A percentile compares a stretch with the other conserved stretches of the same genome.
Evolutionary conservation across 2,888 invertebrate species (phyloP).

Genomic region (Cordylochernes scorpioides): DNA sequence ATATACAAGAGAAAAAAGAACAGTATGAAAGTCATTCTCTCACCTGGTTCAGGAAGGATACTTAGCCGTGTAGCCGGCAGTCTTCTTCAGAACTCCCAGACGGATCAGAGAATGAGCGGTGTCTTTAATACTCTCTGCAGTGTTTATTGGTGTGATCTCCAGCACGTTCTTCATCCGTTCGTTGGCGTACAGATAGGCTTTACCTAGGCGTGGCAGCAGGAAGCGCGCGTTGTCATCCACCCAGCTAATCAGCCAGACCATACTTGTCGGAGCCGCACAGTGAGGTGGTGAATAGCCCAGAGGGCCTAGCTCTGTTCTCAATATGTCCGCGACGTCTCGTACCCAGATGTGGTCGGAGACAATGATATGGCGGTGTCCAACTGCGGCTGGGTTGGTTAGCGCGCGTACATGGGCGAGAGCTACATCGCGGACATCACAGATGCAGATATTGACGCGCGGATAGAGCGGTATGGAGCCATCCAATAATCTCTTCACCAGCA

Average conservation of each 20-base stretch:
- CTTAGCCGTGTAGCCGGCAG: constrained; percentile 14
- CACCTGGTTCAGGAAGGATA: too few relatives aligned
- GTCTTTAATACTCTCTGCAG: constrained; percentile 23
- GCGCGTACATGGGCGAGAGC: constrained; percentile 21
- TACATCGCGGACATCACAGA: constrained; percentile 22
- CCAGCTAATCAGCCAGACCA: constrained; percentile 21
- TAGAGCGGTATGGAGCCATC: constrained; percentile 19
- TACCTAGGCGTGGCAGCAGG: constrained; percentile 20
- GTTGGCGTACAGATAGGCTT: constrained; percentile 18
- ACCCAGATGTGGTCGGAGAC: constrained; percentile 11
- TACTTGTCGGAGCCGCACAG: constrained; percentile 21
- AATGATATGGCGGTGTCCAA: constrained; percentile 20
- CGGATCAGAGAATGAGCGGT: constrained; percentile 27
- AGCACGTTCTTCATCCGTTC: constrained; percentile 22
- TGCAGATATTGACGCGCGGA: constrained; percentile 13
- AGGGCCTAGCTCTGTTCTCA: constrained; percentile 15
- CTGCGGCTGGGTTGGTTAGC: constrained; percentile 19
- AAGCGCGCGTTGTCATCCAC: constrained; percentile 23
- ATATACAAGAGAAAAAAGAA: too few relatives aligned
- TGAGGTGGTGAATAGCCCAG: constrained; percentile 20
- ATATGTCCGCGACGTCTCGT: constrained; percentile 23
- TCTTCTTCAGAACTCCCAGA: constrained; percentile 22
- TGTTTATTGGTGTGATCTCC: constrained; percentile 21
- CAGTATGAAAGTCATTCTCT: too few relatives aligned
- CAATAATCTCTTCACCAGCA: constrained; percentile 17